Conservation (phyloP, 2,888 invertebrate species). For the Seira sanloemensis region DNA sequence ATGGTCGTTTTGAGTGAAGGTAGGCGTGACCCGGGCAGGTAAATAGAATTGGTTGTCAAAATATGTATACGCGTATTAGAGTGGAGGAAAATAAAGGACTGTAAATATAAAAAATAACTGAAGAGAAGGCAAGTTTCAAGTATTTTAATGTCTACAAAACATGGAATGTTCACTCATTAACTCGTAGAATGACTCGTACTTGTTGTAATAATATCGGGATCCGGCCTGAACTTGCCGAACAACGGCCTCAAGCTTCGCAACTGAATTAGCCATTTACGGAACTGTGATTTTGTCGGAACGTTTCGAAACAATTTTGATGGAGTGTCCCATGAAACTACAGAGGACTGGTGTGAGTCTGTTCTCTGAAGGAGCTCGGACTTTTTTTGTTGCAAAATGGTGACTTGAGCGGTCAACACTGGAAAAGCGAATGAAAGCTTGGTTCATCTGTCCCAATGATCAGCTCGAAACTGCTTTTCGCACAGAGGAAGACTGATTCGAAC, state of each 20-base stretch:
- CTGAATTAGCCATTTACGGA: constrained; percentile 49
- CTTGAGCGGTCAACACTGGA: too few species aligned
- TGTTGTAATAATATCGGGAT: constrained; percentile 29
- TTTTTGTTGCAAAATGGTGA: too few species aligned
- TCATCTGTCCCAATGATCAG: not conserved
- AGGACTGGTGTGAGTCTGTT: not conserved
- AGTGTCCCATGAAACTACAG: not conserved
- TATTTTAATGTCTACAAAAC: not conserved
- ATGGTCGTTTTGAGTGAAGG: not conserved
- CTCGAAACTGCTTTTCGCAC: constrained; percentile 40
- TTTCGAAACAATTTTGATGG: not conserved
- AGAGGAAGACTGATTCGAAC: constrained; percentile 52
- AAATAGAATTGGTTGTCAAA: not conserved
- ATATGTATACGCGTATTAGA: not conserved
- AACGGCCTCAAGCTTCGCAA: constrained; percentile 29
- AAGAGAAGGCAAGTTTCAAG: not conserved
- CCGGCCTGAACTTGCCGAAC: constrained; percentile 46
- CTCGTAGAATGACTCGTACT: constrained; percentile 8
- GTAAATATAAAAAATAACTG: not conserved
- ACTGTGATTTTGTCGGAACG: not conserved
- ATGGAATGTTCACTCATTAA: not conserved
- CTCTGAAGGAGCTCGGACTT: not conserved
- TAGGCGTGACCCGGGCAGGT: too few species aligned
- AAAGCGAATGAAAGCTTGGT: not conserved
- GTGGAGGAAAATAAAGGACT: not conserved